phyloP scores from a whole-genome alignment of 2,797 vertebrate species.

The Chelmon rostratus region DNA sequence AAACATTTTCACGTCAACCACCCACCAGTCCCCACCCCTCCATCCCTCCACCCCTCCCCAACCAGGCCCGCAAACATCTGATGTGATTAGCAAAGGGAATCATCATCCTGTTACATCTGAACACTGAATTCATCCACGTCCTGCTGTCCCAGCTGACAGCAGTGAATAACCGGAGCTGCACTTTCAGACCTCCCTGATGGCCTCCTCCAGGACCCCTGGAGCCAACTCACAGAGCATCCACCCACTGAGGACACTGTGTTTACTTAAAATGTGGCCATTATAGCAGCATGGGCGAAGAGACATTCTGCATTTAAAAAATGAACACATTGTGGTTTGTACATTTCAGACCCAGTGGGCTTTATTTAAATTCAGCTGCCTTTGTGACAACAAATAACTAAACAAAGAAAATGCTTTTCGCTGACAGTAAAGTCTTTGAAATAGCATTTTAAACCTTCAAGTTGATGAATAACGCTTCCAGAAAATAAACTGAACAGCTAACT shows the following conservation, averaged over 20 bases:
- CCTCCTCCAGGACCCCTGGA: neutral
- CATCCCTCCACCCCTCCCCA: neutral
- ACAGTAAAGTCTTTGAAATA: neutral
- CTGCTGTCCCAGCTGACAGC: neutral
- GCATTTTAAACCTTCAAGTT: neutral
- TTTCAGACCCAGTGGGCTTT: neutral
- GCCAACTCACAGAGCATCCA: neutral
- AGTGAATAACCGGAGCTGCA: neutral
- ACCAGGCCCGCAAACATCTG: constrained; percentile 19
- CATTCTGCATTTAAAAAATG: neutral
- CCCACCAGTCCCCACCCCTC: constrained; percentile 6
- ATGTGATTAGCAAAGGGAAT: neutral
- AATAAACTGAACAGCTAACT: neutral
- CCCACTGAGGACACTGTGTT: neutral
- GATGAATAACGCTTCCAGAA: neutral
- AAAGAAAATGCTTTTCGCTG: neutral
- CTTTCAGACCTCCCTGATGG: too few species aligned
- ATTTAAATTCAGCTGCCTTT: neutral
- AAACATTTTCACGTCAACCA: constrained; percentile 45
- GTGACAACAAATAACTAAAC: neutral
- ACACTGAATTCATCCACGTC: neutral
- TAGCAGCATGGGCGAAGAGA: neutral
- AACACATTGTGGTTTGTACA: neutral
- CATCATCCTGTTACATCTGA: neutral
- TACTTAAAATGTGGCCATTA: neutral